A percentile compares a stretch with the other conserved stretches of the same genome.
Conservation (phyloP, 23 tunicate genomes). For the Diplosoma virens region DNA sequence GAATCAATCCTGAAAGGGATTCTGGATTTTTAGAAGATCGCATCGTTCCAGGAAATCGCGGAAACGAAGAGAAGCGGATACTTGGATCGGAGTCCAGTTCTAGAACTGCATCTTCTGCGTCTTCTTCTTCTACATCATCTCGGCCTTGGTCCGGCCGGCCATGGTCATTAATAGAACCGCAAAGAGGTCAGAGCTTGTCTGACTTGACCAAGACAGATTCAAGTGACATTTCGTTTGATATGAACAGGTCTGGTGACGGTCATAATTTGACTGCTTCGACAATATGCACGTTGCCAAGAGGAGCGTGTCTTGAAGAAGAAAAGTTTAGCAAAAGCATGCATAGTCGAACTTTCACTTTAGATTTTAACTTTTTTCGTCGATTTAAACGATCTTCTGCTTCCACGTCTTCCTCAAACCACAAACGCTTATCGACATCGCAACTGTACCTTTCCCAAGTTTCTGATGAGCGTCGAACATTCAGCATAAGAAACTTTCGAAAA, state of each 20-base stretch:
- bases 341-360: constrained; percentile 39
- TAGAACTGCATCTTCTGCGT: constrained; percentile 64
- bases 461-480: constrained; percentile 12
- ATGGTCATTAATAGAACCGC: constrained; percentile 51
- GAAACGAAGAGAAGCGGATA: constrained; percentile 24
- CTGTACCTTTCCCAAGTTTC: neutral
- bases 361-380: constrained; percentile 38
- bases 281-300: constrained; percentile 35
- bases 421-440: constrained; percentile 8
- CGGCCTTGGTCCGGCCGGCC: constrained; percentile 46
- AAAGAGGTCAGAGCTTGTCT: constrained; percentile 33
- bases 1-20: neutral
- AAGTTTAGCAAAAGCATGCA: neutral
- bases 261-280: constrained; percentile 44
- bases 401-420: neutral
- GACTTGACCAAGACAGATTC: neutral
- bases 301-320: neutral
- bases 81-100: constrained; percentile 72
- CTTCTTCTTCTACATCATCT: constrained; percentile 38
- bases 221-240: neutral
- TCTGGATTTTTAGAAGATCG: neutral
- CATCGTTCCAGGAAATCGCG: neutral
- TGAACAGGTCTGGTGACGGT: neutral
- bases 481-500: constrained; percentile 10
- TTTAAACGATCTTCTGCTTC: constrained; percentile 16